Base-by-base conservation (phyloP, 2,113 vertebrate species). In the Pitta sordida region DNA sequence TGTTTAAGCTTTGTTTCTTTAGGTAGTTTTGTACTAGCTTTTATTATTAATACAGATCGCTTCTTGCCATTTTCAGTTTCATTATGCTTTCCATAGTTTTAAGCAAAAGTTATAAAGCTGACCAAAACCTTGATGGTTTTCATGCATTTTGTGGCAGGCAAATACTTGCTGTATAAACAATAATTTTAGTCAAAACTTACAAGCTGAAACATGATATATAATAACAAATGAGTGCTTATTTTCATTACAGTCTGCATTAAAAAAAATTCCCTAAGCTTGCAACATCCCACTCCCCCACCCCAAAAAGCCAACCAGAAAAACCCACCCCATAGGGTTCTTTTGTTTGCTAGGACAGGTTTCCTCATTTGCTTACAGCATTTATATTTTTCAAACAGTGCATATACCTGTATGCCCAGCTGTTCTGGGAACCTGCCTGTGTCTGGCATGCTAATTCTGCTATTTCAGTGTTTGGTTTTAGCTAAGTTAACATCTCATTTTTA, bases 401-500 rank as follows among this genome's bases (percentile, higher is more conserved):
- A 10, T 46, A 87, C 58, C 91, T 59, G 23, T 70, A 63, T 48
- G 56, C 52, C 43, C 64, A 8, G 24, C 85, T 90, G 48, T 88
- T 90, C 65, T 88, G 78, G 62, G 74, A 91, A 49, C 69, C 65
- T 90, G 43, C 18, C 52, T 91, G 2, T 77, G 44, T 78, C 77
- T 88, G 77, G 39, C 88, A 44, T 83, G 73, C 30, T 84, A 84
- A 88, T 91, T 88, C 64, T 78, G 43, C 52, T 88, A 6, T 74
- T 92, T 83, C 80, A 49, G 32, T 71, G 39, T 83, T 85, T 88
- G 52, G 80, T 93, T 96, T 81, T 81, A 90, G 16, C 59, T 74
- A 3, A 58, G 68, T 85, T 94, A 95, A 80, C 53, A 62, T 77
- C 23, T 69, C 15, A 15, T 65, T 88, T 93, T 77, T 63, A 77